These are phyloP conservation scores for Rhincodon typus DNA, from an alignment of 2,797 vertebrate species.

Conservation along the genomic window DNA sequence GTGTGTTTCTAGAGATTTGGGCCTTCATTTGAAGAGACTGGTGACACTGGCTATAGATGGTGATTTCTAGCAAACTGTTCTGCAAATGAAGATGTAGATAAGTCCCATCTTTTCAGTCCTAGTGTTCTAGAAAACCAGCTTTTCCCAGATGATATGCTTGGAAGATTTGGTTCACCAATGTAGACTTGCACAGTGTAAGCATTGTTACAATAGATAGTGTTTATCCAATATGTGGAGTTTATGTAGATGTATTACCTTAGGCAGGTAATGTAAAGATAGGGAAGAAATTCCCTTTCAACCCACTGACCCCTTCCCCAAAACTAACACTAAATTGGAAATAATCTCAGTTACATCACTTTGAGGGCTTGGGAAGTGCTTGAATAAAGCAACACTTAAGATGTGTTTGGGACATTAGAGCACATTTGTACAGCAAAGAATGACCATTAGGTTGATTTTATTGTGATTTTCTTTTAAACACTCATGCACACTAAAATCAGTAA, in stretches of 20 bases:
- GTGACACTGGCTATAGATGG: constrained; percentile 10
- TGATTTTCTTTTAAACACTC: neutral
- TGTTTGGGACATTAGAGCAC: constrained; percentile 2
- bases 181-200: constrained; percentile 38
- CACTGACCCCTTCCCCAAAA: neutral
- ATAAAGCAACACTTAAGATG: constrained; percentile 22
- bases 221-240: constrained; percentile 36
- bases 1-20: constrained; percentile 24
- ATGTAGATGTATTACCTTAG: constrained; percentile 35
- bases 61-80: constrained; percentile 8
- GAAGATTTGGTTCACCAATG: constrained; percentile 32
- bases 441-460: constrained; percentile 7
- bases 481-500: constrained; percentile 27
- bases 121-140: constrained; percentile 33
- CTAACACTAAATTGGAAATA: constrained; percentile 26
- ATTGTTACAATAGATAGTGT: constrained; percentile 38
- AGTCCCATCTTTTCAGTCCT: constrained; percentile 18
- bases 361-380: constrained; percentile 36
- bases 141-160: constrained; percentile 22
- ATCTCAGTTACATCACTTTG: constrained; percentile 10
- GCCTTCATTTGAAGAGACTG: constrained; percentile 23
- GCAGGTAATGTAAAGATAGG: constrained; percentile 37
- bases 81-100: constrained; percentile 38
- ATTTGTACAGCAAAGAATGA: constrained; percentile 31
- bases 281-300: neutral